Percentiles rank a stretch among this genome's conserved stretches.
These are phyloP conservation scores for Drosophila paracracens DNA, from an alignment of 2,888 invertebrate species.

Conservation along the genomic window DNA sequence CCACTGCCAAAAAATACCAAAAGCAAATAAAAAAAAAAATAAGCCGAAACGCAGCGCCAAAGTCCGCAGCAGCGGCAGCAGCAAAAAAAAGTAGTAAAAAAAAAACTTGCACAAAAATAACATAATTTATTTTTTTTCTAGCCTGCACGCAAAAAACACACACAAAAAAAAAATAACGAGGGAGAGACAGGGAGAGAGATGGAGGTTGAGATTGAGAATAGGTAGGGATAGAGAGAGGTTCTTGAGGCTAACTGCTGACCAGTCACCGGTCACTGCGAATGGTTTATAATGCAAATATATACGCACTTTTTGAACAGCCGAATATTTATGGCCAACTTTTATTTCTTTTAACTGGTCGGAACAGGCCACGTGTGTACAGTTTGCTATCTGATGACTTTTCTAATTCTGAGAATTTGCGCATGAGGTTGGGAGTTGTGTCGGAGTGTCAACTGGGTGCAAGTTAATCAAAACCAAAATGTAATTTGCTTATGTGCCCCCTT, in stretches of 20 bases:
- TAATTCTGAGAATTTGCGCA: constrained; percentile 25
- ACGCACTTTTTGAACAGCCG: constrained; percentile 61
- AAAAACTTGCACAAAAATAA: constrained; percentile 81
- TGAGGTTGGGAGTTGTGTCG: neutral
- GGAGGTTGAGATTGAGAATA: neutral
- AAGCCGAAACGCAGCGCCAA: constrained; percentile 75
- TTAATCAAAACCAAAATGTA: constrained; percentile 18
- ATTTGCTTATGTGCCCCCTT: neutral
- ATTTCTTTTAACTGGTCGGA: constrained; percentile 7
- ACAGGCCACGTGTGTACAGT: constrained; percentile 41
- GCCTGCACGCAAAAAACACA: constrained; percentile 67
- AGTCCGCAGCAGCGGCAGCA: constrained; percentile 50
- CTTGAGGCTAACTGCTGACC: constrained; percentile 29
- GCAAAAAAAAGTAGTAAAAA: constrained; percentile 49
- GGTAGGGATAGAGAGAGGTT: neutral
- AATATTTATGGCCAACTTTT: constrained; percentile 57
- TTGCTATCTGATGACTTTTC: neutral
- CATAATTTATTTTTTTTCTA: constrained; percentile 73
- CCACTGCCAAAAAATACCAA: constrained; percentile 50
- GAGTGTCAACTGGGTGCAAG: constrained; percentile 10
- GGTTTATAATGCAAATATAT: constrained; percentile 76
- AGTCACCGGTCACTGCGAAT: constrained; percentile 45
- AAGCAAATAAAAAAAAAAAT: constrained; percentile 13
- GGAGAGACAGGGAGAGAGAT: neutral
- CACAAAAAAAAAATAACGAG: constrained; percentile 9